Conservation (phyloP, 2,888 invertebrate genomes). For the Hylaea fasciaria region DNA sequence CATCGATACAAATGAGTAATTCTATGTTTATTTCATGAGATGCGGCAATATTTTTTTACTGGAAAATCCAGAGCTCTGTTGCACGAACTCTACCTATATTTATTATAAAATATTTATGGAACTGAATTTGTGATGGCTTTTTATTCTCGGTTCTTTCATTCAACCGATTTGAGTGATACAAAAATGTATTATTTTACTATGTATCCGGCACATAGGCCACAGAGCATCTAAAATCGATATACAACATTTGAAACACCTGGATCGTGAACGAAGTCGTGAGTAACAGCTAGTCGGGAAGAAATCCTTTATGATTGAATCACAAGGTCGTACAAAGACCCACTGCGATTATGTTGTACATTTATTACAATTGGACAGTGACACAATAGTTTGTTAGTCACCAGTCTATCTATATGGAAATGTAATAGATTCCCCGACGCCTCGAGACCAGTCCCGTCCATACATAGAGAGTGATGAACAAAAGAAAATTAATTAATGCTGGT, state of each 20-base stretch:
- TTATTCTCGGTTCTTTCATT: too few relatives aligned
- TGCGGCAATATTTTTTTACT: slow-evolving; percentile 11
- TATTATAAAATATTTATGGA: neutral
- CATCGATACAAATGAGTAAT: slow-evolving; percentile 16
- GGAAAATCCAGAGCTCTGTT: neutral
- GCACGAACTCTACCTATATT: neutral
- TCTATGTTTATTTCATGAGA: slow-evolving; percentile 17
- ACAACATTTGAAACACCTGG: too few relatives aligned
- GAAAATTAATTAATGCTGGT: slow-evolving; percentile 33
- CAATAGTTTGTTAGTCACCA: slow-evolving; percentile 55
- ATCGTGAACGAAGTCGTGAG: too few relatives aligned
- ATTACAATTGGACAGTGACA: slow-evolving; percentile 59
- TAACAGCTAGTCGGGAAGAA: slow-evolving; percentile 6
- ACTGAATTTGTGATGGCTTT: neutral
- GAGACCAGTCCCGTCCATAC: slow-evolving; percentile 22
- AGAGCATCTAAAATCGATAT: too few relatives aligned
- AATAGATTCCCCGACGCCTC: slow-evolving; percentile 28
- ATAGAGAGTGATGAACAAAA: slow-evolving; percentile 35
- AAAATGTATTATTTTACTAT: too few relatives aligned
- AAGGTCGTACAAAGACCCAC: slow-evolving; percentile 50
- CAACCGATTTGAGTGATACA: too few relatives aligned
- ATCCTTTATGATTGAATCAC: slow-evolving; percentile 47
- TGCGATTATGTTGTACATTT: slow-evolving; percentile 50
- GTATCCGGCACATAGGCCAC: too few relatives aligned
- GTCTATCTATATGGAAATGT: slow-evolving; percentile 26